These are phyloP conservation scores for Platalea minor DNA, from an alignment of 2,797 vertebrate genomes.

Conservation along the genomic window DNA sequence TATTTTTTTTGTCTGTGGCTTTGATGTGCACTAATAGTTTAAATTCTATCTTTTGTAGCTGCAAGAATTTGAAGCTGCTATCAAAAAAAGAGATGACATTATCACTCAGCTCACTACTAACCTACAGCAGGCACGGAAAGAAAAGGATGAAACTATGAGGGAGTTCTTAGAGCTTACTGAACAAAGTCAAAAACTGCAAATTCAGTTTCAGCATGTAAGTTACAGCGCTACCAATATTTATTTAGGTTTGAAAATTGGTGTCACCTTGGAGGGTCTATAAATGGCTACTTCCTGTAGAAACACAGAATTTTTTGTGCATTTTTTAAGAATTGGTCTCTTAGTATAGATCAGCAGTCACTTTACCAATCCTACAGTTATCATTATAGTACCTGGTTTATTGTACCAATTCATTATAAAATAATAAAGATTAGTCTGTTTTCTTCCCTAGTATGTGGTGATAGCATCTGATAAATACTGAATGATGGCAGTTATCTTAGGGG, in stretches of 20 bases:
- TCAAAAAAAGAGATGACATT: slow-evolving; percentile 95
- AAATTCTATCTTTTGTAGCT: slow-evolving; percentile 73
- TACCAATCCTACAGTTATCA: not conserved
- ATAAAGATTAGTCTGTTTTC: not conserved
- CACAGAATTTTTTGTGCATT: not conserved
- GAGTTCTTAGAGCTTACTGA: slow-evolving; percentile 94
- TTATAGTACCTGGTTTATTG: not conserved
- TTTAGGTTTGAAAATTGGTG: not conserved
- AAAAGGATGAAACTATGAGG: slow-evolving; percentile 95
- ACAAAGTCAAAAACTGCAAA: slow-evolving; percentile 94
- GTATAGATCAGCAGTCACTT: not conserved
- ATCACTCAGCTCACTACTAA: slow-evolving; percentile 95
- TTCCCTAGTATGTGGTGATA: not conserved
- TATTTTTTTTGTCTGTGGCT: not conserved
- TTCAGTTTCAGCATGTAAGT: slow-evolving; percentile 96
- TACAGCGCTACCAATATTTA: not conserved
- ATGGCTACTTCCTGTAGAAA: not conserved
- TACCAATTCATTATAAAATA: not conserved
- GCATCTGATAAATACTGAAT: not conserved
- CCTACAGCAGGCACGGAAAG: slow-evolving; percentile 92
- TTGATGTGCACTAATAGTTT: not conserved
- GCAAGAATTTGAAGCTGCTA: slow-evolving; percentile 94
- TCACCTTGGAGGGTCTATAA: not conserved
- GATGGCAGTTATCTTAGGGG: not conserved
- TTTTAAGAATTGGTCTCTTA: not conserved